A percentile compares a stretch with the other conserved stretches of the same genome.
phyloP scores from a whole-genome alignment of 1,140 invertebrate species.

The Drosophila tsacasi region DNA sequence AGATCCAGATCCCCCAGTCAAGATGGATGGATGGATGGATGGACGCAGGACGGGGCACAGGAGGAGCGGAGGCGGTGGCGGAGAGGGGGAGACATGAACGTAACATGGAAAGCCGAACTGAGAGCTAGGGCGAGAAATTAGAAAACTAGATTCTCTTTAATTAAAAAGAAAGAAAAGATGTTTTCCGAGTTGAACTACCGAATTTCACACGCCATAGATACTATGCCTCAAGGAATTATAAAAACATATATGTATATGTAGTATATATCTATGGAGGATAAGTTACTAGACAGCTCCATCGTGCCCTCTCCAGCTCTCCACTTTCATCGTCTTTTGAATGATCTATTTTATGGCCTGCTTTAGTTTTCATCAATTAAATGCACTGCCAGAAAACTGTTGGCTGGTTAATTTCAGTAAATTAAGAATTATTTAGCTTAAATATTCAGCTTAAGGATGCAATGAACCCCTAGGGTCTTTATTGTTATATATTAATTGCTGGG shows the following conservation, averaged over 20 bases:
- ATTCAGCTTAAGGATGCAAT: too few relatives aligned
- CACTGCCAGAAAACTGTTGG: not conserved
- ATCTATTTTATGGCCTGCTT: slow-evolving; percentile 23
- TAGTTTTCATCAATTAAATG: slow-evolving; percentile 18
- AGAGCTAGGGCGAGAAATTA: slow-evolving; percentile 1
- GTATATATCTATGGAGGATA: not conserved
- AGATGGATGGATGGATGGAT: slow-evolving; percentile 51
- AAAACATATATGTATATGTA: not conserved
- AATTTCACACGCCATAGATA: slow-evolving; percentile 45
- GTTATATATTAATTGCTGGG: too few relatives aligned
- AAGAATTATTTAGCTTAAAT: too few relatives aligned
- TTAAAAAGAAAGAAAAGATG: slow-evolving; percentile 1
- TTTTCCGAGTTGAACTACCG: slow-evolving; percentile 1
- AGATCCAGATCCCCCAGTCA: slow-evolving; percentile 13
- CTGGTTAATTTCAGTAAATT: too few relatives aligned
- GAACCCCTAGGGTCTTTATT: too few relatives aligned
- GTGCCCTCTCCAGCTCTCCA: not conserved
- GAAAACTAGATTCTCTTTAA: slow-evolving; percentile 39
- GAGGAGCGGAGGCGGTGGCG: too few relatives aligned
- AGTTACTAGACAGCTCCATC: not conserved
- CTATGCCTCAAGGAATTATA: not conserved
- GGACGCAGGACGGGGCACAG: slow-evolving; percentile 19
- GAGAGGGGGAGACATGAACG: slow-evolving; percentile 4
- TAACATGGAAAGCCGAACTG: slow-evolving; percentile 10
- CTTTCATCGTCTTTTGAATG: not conserved